Percentiles rank a stretch among this genome's conserved stretches.
These are phyloP conservation scores for Tragelaphus eurycerus DNA, from an alignment of 2,797 vertebrate genomes.

Conservation along the genomic window DNA sequence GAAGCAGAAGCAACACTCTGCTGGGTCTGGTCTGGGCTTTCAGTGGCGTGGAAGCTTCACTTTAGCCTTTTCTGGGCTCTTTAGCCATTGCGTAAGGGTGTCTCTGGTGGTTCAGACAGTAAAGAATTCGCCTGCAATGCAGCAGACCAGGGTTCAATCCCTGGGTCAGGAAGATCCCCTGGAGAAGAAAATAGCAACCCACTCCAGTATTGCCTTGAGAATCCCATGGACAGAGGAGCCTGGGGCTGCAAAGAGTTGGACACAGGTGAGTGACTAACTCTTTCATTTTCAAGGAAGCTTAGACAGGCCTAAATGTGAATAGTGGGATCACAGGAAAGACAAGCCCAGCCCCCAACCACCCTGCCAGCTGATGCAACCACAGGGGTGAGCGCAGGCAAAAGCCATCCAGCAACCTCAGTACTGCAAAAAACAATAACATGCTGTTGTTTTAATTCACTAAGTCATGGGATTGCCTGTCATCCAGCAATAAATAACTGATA, in stretches of 20 bases:
- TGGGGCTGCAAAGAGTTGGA: not conserved
- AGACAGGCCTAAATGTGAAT: not conserved
- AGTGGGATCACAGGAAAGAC: not conserved
- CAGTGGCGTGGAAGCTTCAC: not conserved
- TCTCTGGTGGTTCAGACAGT: not conserved
- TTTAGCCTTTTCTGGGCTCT: not conserved
- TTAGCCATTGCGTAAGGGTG: not conserved
- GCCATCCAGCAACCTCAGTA: not conserved
- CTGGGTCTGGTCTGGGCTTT: not conserved
- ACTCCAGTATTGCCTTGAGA: not conserved
- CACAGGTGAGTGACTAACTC: not conserved
- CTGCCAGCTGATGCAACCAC: not conserved
- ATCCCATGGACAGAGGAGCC: not conserved
- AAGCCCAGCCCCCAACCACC: not conserved
- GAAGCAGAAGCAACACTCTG: not conserved
- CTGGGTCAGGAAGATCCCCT: not conserved
- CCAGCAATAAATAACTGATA: not conserved
- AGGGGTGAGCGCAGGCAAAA: not conserved
- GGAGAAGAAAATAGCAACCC: not conserved
- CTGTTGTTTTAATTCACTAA: not conserved
- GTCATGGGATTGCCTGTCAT: not conserved
- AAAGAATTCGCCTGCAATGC: not conserved
- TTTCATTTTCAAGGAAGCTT: not conserved
- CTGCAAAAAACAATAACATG: not conserved
- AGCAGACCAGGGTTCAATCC: not conserved